Evolutionary conservation across 2,797 vertebrate species (phyloP), one percentile per base, ranked within the genome.

Genomic region (Cheirogaleus major): DNA sequence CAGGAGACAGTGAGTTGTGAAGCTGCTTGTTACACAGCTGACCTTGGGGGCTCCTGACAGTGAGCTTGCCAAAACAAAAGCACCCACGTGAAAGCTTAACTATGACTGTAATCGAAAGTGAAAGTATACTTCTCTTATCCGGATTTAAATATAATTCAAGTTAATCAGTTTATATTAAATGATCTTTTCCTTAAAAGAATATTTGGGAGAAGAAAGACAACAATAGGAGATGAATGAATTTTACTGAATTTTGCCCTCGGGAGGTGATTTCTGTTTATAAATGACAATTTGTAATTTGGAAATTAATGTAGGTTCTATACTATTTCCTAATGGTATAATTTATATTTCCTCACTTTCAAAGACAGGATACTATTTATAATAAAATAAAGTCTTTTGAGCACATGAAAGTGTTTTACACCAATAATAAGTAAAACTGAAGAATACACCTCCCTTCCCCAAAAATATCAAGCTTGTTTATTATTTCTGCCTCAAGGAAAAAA

Each of bases 381-480:
- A 76, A 93, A 84, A 92, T 59, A 73, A 61, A 41, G 55, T 80
- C 13, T 20, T 91, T 94, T 94, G 55, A 92, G 41, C 9, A 55
- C 30, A 84, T 52, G 32, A 88, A 76, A 75, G 23, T 89, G 4
- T 7, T 95, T 86, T 89, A 86, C 79, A 88, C 59, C 11, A 93
- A 90, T 63, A 92, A 73, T 70, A 88, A 95, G 25, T 72, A 90
- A 93, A 96, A 76, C 3, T 20, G 22, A 96, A 82, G 20, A 92
- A 88, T 93, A 30, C 32, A 30, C 13, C 22, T 2, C 22, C 17
- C 45, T 67, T 23, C 38, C 14, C 4, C 27, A 70, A 89, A 94
- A 95, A 89, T 91, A n/a, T 78, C n/a, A 7, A 96, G 57, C 23
- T 92, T 92, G 9, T 57, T 96, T 84, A 89, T 65, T 92, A 12